phyloP scores from a whole-genome alignment of 2,888 invertebrate genomes.

The Pheosia gnoma region DNA sequence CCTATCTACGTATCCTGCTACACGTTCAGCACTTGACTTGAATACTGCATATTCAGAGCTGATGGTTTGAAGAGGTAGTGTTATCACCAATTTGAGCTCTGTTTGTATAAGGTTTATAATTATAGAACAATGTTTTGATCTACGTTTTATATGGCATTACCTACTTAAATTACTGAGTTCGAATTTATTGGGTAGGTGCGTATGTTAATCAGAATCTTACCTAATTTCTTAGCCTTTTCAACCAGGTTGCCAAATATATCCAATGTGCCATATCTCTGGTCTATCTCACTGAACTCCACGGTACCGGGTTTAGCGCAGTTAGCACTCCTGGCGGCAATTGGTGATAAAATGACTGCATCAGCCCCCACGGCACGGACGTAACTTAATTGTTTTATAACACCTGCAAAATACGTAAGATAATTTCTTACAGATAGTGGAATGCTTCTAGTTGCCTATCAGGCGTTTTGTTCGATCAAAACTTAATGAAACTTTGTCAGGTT shows the following conservation, averaged over 20 bases:
- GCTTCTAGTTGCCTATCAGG: neutral
- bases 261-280: constrained; percentile 88
- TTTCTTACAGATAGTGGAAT: neutral
- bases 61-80: constrained; percentile 77
- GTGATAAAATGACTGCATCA: constrained; percentile 72
- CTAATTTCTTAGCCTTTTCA: constrained; percentile 74
- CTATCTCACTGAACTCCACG: constrained; percentile 87
- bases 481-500: no score
- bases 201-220: constrained; percentile 38
- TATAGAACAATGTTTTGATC: no score
- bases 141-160: no score
- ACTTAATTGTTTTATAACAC: constrained; percentile 67
- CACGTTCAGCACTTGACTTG: constrained; percentile 81
- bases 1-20: constrained; percentile 87
- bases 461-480: neutral
- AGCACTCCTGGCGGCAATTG: constrained; percentile 57
- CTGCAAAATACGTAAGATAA: constrained; percentile 38
- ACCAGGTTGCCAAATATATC: constrained; percentile 85
- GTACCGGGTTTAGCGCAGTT: constrained; percentile 92
- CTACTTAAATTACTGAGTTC: no score
- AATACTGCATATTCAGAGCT: constrained; percentile 92
- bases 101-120: constrained; percentile 43
- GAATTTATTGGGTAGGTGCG: no score
- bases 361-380: constrained; percentile 73
- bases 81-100: constrained; percentile 73